Evolutionary conservation across 2,888 invertebrate species (phyloP).

Genomic region (Cheilosia variabilis): DNA sequence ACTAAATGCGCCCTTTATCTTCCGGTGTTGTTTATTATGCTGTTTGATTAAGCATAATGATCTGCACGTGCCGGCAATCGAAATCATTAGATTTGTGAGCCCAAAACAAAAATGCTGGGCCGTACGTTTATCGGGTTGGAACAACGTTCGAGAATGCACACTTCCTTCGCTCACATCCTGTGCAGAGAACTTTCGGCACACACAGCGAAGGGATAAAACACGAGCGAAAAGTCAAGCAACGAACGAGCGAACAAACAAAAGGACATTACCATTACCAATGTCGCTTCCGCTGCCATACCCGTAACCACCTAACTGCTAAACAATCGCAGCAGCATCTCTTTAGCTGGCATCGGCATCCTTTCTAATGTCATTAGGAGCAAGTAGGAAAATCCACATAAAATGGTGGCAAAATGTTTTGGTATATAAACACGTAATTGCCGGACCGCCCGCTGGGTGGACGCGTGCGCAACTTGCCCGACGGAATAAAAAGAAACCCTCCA

Average conservation of each 20-base stretch:
- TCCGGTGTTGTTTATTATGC: slow-evolving; percentile 76
- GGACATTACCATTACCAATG: slow-evolving; percentile 76
- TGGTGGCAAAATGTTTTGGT: slow-evolving; percentile 76
- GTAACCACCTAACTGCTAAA: slow-evolving; percentile 58
- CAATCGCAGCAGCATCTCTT: slow-evolving; percentile 64
- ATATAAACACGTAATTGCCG: slow-evolving; percentile 77
- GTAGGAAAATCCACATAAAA: slow-evolving; percentile 75
- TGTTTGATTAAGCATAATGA: slow-evolving; percentile 76
- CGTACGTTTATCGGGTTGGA: slow-evolving; percentile 71
- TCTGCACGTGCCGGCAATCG: slow-evolving; percentile 79
- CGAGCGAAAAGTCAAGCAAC: slow-evolving; percentile 75
- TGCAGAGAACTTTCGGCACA: slow-evolving; percentile 28
- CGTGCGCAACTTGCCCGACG: slow-evolving; percentile 73
- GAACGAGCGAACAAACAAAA: slow-evolving; percentile 72
- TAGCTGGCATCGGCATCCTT: slow-evolving; percentile 36
- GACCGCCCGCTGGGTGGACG: slow-evolving; percentile 77
- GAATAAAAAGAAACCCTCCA: slow-evolving; percentile 8
- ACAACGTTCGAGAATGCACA: slow-evolving; percentile 68
- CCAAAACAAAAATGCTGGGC: slow-evolving; percentile 58
- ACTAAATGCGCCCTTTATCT: slow-evolving; percentile 65
- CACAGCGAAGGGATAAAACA: slow-evolving; percentile 29
- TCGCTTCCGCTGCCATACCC: slow-evolving; percentile 63
- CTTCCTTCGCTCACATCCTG: slow-evolving; percentile 68
- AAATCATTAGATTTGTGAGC: slow-evolving; percentile 76
- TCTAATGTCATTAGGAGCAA: slow-evolving; percentile 70